Percentiles rank a stretch among this genome's conserved stretches.
These are phyloP conservation scores for Xenops minutus DNA, from an alignment of 2,797 vertebrate species.

Conservation along the genomic window DNA sequence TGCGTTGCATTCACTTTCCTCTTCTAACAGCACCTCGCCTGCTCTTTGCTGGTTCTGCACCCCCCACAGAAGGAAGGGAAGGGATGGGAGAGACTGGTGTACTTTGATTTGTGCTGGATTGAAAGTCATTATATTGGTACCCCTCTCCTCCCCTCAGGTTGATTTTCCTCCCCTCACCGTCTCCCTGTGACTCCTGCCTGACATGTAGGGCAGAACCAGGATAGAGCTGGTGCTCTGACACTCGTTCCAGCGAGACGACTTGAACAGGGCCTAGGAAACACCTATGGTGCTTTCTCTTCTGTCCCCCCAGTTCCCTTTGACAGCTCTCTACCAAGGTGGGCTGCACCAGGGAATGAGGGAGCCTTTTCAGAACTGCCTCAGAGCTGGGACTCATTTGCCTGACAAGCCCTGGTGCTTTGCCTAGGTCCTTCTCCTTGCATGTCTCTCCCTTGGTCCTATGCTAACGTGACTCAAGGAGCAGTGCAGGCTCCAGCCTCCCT, in stretches of 20 bases:
- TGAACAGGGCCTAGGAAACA: conserved; percentile 43
- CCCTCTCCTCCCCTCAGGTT: conserved; percentile 39
- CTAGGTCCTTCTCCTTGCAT: conserved; percentile 12
- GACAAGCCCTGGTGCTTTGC: conserved; percentile 8
- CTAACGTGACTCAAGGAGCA: neutral
- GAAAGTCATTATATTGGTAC: conserved; percentile 45
- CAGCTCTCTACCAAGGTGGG: neutral
- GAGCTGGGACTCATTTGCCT: neutral
- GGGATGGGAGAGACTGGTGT: conserved; percentile 33
- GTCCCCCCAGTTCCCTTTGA: neutral
- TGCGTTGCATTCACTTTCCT: conserved; percentile 45
- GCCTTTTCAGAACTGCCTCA: neutral
- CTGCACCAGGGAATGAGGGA: conserved; percentile 10
- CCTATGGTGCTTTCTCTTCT: neutral
- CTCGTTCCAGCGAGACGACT: conserved; percentile 7
- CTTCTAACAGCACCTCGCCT: conserved; percentile 60
- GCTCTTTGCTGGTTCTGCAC: conserved; percentile 43
- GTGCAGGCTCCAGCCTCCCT: neutral
- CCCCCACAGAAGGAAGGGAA: conserved; percentile 24
- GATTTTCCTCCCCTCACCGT: conserved; percentile 35
- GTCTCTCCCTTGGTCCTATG: neutral
- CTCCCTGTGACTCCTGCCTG: conserved; percentile 41
- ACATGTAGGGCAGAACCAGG: conserved; percentile 18
- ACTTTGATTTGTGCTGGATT: conserved; percentile 33
- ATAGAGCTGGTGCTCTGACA: conserved; percentile 42